Percentiles rank a stretch among this genome's conserved stretches.
Conservation (phyloP, 1,140 invertebrate genomes). For the Drosophila obscura region DNA sequence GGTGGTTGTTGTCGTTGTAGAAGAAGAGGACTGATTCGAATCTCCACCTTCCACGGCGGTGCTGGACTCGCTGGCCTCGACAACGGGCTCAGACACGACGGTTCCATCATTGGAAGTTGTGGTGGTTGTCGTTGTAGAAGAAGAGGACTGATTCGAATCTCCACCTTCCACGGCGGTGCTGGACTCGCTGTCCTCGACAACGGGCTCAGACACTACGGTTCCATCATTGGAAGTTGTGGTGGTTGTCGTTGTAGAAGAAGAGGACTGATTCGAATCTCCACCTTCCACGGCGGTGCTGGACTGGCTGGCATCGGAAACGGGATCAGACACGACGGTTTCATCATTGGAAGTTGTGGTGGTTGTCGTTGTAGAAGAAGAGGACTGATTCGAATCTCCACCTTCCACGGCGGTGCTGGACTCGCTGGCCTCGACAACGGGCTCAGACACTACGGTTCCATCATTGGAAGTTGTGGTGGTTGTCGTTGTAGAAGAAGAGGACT, state of each 20-base stretch:
- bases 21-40: constrained; percentile 10
- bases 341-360: constrained; percentile 19
- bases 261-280: constrained; percentile 8
- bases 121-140: background rate
- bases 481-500: background rate
- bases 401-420: background rate
- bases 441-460: background rate
- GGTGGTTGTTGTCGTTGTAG: constrained; percentile 12
- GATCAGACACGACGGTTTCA: background rate
- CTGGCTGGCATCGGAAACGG: background rate
- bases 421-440: background rate
- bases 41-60: background rate
- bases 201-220: background rate
- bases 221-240: background rate
- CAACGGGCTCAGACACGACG: background rate
- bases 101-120: constrained; percentile 12
- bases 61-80: background rate
- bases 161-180: background rate
- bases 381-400: background rate
- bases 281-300: background rate
- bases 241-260: constrained; percentile 15
- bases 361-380: background rate
- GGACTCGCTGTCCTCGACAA: background rate
- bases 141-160: constrained; percentile 1
- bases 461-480: background rate